phyloP scores from a whole-genome alignment of 2,797 vertebrate species.

The Adelosebastes latens region DNA sequence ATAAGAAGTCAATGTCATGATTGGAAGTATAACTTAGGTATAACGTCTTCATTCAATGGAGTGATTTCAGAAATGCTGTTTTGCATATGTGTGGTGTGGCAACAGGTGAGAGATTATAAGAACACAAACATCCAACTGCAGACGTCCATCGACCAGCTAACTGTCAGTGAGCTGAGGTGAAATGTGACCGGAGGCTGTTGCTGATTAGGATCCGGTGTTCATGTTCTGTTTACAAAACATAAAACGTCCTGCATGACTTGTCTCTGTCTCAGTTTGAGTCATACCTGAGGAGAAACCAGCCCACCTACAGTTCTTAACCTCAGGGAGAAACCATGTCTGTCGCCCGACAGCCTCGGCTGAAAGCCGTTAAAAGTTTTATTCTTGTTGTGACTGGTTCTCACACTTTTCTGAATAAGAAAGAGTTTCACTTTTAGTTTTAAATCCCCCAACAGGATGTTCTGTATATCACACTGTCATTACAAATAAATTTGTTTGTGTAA shows the following conservation, averaged over 20 bases:
- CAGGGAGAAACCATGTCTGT: background rate
- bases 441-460: background rate
- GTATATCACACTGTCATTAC: background rate
- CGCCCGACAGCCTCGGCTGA: background rate
- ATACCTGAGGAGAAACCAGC: conserved; percentile 2
- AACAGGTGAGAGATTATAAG: conserved; percentile 35
- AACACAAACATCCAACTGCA: conserved; percentile 54
- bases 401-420: background rate
- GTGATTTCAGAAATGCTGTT: background rate
- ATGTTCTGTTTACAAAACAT: conserved; percentile 59
- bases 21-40: background rate
- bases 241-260: conserved; percentile 9
- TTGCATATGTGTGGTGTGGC: conserved; percentile 24
- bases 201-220: conserved; percentile 23
- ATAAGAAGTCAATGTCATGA: background rate
- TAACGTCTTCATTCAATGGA: background rate
- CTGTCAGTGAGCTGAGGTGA: conserved; percentile 5
- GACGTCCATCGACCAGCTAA: conserved; percentile 7
- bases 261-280: conserved; percentile 23
- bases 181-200: conserved; percentile 28
- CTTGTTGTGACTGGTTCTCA: background rate
- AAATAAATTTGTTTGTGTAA: background rate
- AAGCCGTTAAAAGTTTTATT: background rate
- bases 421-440: background rate
- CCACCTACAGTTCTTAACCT: background rate